Evolutionary conservation across 2,797 vertebrate species (phyloP).

Genomic region (Danionella dracula): DNA sequence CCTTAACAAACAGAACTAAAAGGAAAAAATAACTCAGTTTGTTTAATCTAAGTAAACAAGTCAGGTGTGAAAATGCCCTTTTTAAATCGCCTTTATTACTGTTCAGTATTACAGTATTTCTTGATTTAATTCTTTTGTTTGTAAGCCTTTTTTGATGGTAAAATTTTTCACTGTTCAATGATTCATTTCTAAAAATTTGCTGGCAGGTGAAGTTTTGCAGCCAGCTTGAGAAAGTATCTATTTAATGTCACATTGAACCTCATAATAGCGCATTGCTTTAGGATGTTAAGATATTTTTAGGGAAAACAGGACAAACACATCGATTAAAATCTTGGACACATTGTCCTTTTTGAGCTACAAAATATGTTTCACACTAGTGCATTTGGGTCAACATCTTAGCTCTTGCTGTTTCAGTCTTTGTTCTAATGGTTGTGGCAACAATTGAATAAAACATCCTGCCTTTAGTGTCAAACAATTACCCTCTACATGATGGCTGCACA

Average conservation of each 20-base stretch:
- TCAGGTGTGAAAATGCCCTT: too few species aligned
- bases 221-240: neutral
- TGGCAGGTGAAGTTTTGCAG: neutral
- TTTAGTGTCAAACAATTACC: constrained; percentile 1
- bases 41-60: too few species aligned
- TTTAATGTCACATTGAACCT: neutral
- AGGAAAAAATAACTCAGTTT: too few species aligned
- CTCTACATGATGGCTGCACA: too few species aligned
- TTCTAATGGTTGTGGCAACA: neutral
- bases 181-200: neutral
- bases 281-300: neutral
- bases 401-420: neutral
- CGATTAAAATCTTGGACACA: neutral
- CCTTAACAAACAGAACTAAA: too few species aligned
- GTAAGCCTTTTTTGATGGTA: too few species aligned
- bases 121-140: too few species aligned
- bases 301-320: neutral
- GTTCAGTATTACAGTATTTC: too few species aligned
- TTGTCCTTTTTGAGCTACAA: neutral
- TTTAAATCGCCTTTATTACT: too few species aligned
- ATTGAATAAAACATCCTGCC: neutral
- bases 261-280: neutral
- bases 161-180: neutral
- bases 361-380: neutral
- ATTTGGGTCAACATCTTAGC: neutral